Evolutionary conservation across 2,888 invertebrate species (phyloP).

Genomic region (Strigamia crassipes): DNA sequence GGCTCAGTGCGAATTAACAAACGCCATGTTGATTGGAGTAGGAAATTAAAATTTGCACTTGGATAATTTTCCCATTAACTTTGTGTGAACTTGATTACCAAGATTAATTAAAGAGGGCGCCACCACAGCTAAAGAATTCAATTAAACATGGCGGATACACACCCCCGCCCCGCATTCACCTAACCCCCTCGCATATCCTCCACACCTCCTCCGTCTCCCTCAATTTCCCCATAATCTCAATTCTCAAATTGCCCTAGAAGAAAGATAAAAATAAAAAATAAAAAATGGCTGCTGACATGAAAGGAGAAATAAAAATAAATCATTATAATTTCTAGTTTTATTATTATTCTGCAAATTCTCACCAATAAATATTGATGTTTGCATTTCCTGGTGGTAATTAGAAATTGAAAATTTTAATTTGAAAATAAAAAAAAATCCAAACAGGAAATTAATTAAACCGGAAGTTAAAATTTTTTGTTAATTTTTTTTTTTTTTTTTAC

Average conservation of each 20-base stretch:
- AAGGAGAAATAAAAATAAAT: neutral
- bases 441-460: neutral
- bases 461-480: neutral
- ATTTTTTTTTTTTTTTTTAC: too few species aligned
- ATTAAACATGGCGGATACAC: slow-evolving; percentile 48
- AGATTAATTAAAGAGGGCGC: slow-evolving; percentile 50
- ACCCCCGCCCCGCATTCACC: neutral
- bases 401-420: too few species aligned
- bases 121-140: slow-evolving; percentile 50
- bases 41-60: slow-evolving; percentile 51
- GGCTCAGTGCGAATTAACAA: slow-evolving; percentile 46
- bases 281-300: neutral
- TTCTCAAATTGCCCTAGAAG: neutral
- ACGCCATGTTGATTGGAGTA: slow-evolving; percentile 48
- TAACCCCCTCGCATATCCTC: neutral
- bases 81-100: slow-evolving; percentile 50
- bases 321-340: too few species aligned
- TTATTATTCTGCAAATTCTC: too few species aligned
- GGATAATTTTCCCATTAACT: slow-evolving; percentile 51
- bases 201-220: neutral
- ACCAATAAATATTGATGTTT: too few species aligned
- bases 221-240: neutral
- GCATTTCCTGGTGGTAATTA: too few species aligned
- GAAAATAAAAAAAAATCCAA: neutral
- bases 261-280: neutral